These are phyloP conservation scores for Hylia prasina DNA, from an alignment of 2,113 vertebrate genomes.

Conservation along the genomic window DNA sequence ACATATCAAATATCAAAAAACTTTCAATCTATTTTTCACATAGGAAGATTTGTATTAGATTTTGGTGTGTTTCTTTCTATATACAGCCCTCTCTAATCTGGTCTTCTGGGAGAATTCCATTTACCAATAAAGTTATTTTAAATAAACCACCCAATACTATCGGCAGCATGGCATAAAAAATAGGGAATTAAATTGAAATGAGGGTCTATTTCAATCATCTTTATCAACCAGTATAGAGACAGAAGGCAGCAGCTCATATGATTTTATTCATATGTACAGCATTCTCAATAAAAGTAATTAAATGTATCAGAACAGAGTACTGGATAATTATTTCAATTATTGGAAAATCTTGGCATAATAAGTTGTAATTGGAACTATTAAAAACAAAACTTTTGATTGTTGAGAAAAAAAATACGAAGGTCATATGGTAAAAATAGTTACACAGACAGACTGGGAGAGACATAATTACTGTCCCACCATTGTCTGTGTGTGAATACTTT, in stretches of 20 bases:
- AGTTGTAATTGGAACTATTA: not conserved
- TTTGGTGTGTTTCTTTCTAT: not conserved
- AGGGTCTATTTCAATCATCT: not conserved
- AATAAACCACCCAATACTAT: not conserved
- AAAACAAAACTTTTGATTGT: constrained; percentile 44
- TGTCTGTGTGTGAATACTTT: constrained; percentile 22
- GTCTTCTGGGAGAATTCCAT: constrained; percentile 17
- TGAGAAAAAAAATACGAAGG: not conserved
- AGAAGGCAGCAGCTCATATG: constrained; percentile 17
- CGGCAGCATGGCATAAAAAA: not conserved
- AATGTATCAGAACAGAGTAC: not conserved
- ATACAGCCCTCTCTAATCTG: not conserved
- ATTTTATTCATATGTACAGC: constrained; percentile 40
- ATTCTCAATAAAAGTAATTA: not conserved
- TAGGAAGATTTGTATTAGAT: not conserved
- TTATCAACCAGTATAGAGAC: not conserved
- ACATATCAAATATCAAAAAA: not conserved
- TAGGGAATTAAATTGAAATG: not conserved
- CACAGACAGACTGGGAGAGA: constrained; percentile 22
- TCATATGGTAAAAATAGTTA: constrained; percentile 23
- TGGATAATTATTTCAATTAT: constrained; percentile 39
- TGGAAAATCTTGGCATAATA: constrained; percentile 35
- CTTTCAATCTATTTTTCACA: not conserved
- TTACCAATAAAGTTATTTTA: constrained; percentile 45
- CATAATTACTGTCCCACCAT: constrained; percentile 18